Percentiles rank a stretch among this genome's conserved stretches.
Evolutionary conservation across 2,888 invertebrate species (phyloP).

Genomic region (Macrostomum cliftonense): DNA sequence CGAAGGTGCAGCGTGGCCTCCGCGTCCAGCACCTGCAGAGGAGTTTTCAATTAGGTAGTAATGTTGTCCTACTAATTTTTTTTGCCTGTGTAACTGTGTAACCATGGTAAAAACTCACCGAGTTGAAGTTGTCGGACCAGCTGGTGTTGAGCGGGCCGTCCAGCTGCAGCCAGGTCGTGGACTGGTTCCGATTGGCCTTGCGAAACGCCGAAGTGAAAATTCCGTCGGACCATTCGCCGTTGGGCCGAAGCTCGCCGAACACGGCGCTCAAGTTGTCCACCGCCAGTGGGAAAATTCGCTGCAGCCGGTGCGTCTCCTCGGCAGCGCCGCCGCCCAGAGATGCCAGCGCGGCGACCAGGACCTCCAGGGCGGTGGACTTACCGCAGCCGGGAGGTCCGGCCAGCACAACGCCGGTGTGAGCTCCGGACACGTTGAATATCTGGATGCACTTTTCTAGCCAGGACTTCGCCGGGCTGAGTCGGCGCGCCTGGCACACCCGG

Average conservation of each 20-base stretch:
- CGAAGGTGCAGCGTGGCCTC: conserved; percentile 21
- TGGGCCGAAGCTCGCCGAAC: conserved; percentile 30
- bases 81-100: no score
- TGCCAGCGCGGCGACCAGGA: conserved; percentile 29
- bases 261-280: conserved; percentile 30
- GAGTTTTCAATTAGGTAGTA: neutral
- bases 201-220: conserved; percentile 33
- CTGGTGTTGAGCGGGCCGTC: conserved; percentile 29
- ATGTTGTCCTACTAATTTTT: no score
- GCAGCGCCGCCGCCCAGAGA: neutral
- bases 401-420: conserved; percentile 27
- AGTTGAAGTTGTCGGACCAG: conserved; percentile 34
- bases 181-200: conserved; percentile 33
- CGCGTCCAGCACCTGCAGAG: conserved; percentile 1
- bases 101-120: no score
- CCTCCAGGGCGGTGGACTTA: conserved; percentile 31
- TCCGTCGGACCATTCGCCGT: conserved; percentile 35
- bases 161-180: conserved; percentile 33
- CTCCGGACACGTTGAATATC: conserved; percentile 27
- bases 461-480: conserved; percentile 27
- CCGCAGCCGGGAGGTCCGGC: conserved; percentile 35
- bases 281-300: conserved; percentile 32
- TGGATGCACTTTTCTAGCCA: conserved; percentile 33
- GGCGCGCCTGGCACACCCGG: conserved; percentile 20
- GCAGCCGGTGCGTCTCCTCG: conserved; percentile 24